Evolutionary conservation across 2,113 vertebrate genomes (phyloP), one percentile per base, ranked within the genome.

Genomic region (Lagopus leucura): DNA sequence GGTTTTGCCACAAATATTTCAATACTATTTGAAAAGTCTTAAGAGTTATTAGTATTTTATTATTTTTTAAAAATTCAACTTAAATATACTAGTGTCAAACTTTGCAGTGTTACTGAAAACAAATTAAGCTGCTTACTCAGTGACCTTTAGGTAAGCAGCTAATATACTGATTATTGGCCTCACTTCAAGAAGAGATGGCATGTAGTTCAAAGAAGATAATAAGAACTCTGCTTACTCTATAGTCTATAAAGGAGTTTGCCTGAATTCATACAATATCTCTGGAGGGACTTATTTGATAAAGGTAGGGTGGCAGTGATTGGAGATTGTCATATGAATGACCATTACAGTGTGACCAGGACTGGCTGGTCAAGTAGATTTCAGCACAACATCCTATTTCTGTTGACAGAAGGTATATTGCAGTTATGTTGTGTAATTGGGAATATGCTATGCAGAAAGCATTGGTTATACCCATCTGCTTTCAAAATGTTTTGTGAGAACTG

Each of bases 381-480:
- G 60, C 22, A 6, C 47, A 60, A 25, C 43, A 67, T 63, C 12
- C 42, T 78, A 6, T 94, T 77, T 58, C 74, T 90, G 47, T 27
- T 84, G 91, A 57, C 88, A 93, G 93, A 81, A 93, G 84, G 90
- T 45, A 32, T 52, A 87, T 55, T 93, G 82, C 81, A 86, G 64
- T 43, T 15, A 0, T 61, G 21, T 63, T 45, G 42, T 38, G 50
- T 87, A 80, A 82, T 36, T 73, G 75, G 64, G 75, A 77, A n/a
- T 54, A 36, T 43, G 43, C 42, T 91, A 79, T 73, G 82, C 92
- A 94, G 80, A n/a, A 88, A 40, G 12, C 38, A 2, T 60, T 85
- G 87, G 55, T 38, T 86, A 4, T 92, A 69, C 76, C 82, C 91
- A 81, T 92, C 91, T 93, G 94, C 64, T 95, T 95, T 73, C 76